These are phyloP conservation scores for Drosophila greeni DNA, from an alignment of 2,888 invertebrate species.

Conservation along the genomic window DNA sequence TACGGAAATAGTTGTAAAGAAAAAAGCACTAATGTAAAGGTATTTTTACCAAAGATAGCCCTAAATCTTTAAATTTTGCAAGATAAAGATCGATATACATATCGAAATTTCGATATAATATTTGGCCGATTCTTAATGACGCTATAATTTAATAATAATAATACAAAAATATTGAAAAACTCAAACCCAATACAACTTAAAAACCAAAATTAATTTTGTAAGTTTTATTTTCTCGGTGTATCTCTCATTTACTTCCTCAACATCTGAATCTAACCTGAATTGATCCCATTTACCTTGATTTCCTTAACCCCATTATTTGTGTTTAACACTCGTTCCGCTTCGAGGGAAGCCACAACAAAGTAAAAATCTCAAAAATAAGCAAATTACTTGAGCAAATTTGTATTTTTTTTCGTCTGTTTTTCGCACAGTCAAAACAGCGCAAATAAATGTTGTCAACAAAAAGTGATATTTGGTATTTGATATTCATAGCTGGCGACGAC, in stretches of 20 bases:
- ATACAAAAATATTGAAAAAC: not conserved
- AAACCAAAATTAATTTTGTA: not conserved
- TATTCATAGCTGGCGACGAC: conserved; percentile 26
- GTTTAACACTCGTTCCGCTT: conserved; percentile 14
- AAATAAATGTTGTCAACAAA: conserved; percentile 40
- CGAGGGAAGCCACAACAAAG: conserved; percentile 5
- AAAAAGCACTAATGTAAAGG: too few relatives aligned
- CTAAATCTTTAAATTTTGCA: too few relatives aligned
- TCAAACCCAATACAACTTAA: not conserved
- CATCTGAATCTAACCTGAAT: conserved; percentile 18
- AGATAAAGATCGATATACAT: too few relatives aligned
- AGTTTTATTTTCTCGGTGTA: not conserved
- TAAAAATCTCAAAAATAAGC: conserved; percentile 32
- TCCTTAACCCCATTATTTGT: conserved; percentile 19
- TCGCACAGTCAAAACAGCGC: conserved; percentile 8
- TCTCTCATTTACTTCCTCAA: not conserved
- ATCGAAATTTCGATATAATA: too few relatives aligned
- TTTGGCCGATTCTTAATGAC: too few relatives aligned
- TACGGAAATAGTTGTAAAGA: not conserved
- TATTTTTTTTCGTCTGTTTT: not conserved
- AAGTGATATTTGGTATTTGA: conserved; percentile 37
- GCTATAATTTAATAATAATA: too few relatives aligned
- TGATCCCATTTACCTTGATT: conserved; percentile 28
- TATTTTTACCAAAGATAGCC: too few relatives aligned
- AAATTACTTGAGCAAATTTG: conserved; percentile 40